Conservation (phyloP, 2,113 vertebrate species). For the Caloenas nicobarica region DNA sequence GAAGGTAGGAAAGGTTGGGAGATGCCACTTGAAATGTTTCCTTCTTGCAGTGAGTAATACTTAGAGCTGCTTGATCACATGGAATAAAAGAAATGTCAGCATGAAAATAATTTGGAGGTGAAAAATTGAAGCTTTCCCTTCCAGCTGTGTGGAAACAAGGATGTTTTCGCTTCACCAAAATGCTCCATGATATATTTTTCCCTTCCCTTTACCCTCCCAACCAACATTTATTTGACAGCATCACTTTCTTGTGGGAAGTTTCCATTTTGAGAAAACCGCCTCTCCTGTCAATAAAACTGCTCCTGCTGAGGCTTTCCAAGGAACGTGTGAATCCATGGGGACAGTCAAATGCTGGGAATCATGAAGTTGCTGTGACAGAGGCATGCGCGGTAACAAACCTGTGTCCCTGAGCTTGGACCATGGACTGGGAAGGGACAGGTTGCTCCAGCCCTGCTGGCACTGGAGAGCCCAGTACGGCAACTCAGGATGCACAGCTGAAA, state of each 20-base stretch:
- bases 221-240: not conserved
- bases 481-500: accelerated
- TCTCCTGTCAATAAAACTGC: not conserved
- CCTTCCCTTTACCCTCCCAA: not conserved
- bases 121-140: conserved; percentile 14
- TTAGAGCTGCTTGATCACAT: not conserved
- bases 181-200: not conserved
- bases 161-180: not conserved
- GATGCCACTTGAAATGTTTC: not conserved
- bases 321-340: accelerated
- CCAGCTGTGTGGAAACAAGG: not conserved
- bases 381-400: accelerated
- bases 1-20: not conserved
- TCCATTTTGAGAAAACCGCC: not conserved
- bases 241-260: not conserved
- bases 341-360: not conserved
- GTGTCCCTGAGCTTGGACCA: accelerated
- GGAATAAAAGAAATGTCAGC: conserved; percentile 21
- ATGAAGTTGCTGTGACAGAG: accelerated
- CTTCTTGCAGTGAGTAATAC: not conserved
- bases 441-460: not conserved
- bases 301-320: not conserved
- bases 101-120: not conserved
- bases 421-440: accelerated
- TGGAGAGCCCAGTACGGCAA: not conserved